Evolutionary conservation across 2,888 invertebrate species (phyloP).

Genomic region (Plebejus argus): DNA sequence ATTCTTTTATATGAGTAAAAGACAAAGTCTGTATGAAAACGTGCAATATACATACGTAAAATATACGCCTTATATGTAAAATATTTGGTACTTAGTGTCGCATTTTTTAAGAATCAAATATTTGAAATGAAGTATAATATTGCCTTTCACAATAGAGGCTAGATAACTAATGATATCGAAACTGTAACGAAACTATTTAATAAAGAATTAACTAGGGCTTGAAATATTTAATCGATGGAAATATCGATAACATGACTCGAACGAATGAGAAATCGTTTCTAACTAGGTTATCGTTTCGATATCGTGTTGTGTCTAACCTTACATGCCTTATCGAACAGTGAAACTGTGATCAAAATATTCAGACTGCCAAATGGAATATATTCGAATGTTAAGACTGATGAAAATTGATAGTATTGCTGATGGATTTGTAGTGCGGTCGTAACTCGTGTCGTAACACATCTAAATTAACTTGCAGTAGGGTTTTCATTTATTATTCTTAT

Average conservation of each 20-base stretch:
- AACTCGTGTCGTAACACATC: neutral
- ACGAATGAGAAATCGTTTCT: neutral
- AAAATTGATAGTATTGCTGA: slow-evolving; percentile 44
- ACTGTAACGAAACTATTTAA: neutral
- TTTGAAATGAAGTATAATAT: slow-evolving; percentile 5
- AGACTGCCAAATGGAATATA: slow-evolving; percentile 42
- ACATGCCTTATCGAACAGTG: slow-evolving; percentile 51
- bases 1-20: neutral
- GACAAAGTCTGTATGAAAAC: slow-evolving; percentile 4
- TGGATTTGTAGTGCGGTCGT: slow-evolving; percentile 35
- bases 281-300: neutral
- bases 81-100: slow-evolving; percentile 5
- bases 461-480: neutral
- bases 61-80: neutral
- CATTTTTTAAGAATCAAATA: slow-evolving; percentile 1
- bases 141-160: neutral
- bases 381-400: slow-evolving; percentile 46
- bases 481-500: neutral
- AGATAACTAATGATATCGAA: neutral
- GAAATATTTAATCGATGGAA: neutral
- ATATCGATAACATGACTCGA: neutral
- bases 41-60: neutral
- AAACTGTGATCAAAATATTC: slow-evolving; percentile 50
- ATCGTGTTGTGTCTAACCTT: slow-evolving; percentile 23
- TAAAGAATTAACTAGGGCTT: neutral